A percentile compares a stretch with the other conserved stretches of the same genome.
Evolutionary conservation across 2,888 invertebrate species (phyloP).

Genomic region (Leptinotarsa juncta): DNA sequence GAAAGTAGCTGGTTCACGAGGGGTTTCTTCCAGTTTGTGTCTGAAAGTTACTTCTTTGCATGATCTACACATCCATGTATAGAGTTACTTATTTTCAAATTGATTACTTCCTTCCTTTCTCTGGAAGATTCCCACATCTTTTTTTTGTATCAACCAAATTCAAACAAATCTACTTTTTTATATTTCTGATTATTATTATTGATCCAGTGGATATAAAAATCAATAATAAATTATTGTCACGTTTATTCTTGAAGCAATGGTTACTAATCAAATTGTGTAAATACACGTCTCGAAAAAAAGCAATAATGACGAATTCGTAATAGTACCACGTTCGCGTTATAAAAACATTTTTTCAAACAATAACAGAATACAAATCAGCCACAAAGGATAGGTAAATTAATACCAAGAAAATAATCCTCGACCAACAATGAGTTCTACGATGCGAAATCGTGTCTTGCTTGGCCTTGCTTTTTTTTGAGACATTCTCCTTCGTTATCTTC

Average conservation of each 20-base stretch:
- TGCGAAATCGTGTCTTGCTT: constrained; percentile 23
- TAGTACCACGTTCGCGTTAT: constrained; percentile 17
- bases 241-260: constrained; percentile 1
- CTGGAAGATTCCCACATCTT: too few relatives aligned
- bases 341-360: constrained; percentile 13
- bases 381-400: constrained; percentile 22
- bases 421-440: constrained; percentile 17
- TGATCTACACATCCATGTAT: too few relatives aligned
- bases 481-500: constrained; percentile 15
- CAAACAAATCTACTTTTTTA: too few relatives aligned
- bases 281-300: neutral
- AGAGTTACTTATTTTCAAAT: too few relatives aligned
- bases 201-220: too few relatives aligned
- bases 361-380: constrained; percentile 24
- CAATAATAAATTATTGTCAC: constrained; percentile 6
- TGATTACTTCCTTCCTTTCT: too few relatives aligned
- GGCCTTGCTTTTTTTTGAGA: constrained; percentile 26
- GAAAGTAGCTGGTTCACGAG: too few relatives aligned
- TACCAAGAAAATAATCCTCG: constrained; percentile 23
- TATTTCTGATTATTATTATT: too few relatives aligned
- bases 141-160: too few relatives aligned
- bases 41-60: too few relatives aligned
- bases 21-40: too few relatives aligned
- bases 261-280: constrained; percentile 9
- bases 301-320: constrained; percentile 15